Conservation (phyloP, 2,113 vertebrate species). For the Atlantisia rogersi region DNA sequence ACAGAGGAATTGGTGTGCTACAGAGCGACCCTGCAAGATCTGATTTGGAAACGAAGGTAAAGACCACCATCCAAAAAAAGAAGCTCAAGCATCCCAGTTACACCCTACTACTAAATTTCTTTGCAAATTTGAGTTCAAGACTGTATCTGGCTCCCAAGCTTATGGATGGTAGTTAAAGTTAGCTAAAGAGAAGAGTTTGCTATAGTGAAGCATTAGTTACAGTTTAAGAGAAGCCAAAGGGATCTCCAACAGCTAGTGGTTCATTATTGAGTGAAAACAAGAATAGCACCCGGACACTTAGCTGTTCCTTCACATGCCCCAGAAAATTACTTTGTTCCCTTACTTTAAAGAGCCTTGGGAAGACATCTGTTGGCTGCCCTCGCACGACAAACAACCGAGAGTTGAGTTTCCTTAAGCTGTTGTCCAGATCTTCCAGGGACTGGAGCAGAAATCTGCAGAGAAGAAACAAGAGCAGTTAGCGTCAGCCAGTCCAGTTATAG, state of each 20-base stretch:
- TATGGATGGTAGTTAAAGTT: not conserved
- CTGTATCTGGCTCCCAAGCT: not conserved
- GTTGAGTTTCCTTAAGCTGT: slow-evolving; percentile 90
- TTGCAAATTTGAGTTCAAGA: not conserved
- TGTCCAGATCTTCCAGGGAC: slow-evolving; percentile 93
- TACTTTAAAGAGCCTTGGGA: slow-evolving; percentile 96
- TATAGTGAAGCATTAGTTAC: not conserved
- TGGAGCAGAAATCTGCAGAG: slow-evolving; percentile 90
- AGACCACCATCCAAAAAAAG: not conserved
- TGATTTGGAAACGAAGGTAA: not conserved
- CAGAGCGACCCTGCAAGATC: not conserved
- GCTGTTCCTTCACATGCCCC: not conserved
- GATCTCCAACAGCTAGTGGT: not conserved
- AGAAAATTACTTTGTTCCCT: slow-evolving; percentile 6
- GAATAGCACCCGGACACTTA: not conserved
- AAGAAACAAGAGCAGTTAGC: slow-evolving; percentile 4
- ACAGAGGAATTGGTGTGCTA: not conserved
- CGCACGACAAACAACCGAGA: slow-evolving; percentile 93
- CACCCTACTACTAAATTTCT: not conserved
- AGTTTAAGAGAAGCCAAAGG: not conserved
- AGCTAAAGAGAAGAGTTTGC: not conserved
- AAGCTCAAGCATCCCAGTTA: not conserved
- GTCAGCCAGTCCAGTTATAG: not conserved
- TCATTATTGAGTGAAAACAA: not conserved
- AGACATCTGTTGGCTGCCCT: slow-evolving; percentile 94